phyloP scores from a whole-genome alignment of 1,140 invertebrate genomes.

The Euborellia annulipes region DNA sequence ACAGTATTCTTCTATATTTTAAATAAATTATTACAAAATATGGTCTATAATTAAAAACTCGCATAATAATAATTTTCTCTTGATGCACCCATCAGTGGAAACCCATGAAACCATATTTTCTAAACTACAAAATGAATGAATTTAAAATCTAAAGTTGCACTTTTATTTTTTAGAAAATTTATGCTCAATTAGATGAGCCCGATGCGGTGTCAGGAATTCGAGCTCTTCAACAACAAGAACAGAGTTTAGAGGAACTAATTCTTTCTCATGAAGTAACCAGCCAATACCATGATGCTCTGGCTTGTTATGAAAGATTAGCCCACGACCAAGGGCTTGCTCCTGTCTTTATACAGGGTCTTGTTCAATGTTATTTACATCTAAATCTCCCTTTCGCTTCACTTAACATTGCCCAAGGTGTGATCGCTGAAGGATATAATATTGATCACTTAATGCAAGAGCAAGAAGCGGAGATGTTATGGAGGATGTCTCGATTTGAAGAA shows the following conservation, averaged over 20 bases:
- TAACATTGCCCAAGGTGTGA: constrained; percentile 41
- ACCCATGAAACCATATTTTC: too few relatives aligned
- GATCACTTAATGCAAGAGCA: constrained; percentile 39
- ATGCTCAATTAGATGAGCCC: constrained; percentile 55
- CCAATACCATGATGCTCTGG: constrained; percentile 47
- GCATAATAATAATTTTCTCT: too few relatives aligned
- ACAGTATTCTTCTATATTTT: too few relatives aligned
- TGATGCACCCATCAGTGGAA: too few relatives aligned
- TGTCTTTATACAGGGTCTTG: constrained; percentile 43
- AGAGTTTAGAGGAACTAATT: constrained; percentile 50
- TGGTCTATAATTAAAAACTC: too few relatives aligned
- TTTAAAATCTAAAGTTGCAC: too few relatives aligned
- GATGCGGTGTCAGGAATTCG: constrained; percentile 42
- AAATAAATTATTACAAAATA: too few relatives aligned
- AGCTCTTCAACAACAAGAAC: constrained; percentile 43
- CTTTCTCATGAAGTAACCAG: constrained; percentile 56
- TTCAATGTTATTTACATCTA: constrained; percentile 55
- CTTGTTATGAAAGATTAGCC: constrained; percentile 56
- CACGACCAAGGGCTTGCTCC: constrained; percentile 35
- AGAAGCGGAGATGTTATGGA: constrained; percentile 70
- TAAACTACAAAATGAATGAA: too few relatives aligned
- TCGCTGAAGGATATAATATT: constrained; percentile 29
- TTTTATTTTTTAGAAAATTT: constrained; percentile 52
- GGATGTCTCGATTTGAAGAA: constrained; percentile 63
- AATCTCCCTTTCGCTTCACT: constrained; percentile 62